These are phyloP conservation scores for Amblyteles armatorius DNA, from an alignment of 2,888 invertebrate genomes.

Conservation along the genomic window DNA sequence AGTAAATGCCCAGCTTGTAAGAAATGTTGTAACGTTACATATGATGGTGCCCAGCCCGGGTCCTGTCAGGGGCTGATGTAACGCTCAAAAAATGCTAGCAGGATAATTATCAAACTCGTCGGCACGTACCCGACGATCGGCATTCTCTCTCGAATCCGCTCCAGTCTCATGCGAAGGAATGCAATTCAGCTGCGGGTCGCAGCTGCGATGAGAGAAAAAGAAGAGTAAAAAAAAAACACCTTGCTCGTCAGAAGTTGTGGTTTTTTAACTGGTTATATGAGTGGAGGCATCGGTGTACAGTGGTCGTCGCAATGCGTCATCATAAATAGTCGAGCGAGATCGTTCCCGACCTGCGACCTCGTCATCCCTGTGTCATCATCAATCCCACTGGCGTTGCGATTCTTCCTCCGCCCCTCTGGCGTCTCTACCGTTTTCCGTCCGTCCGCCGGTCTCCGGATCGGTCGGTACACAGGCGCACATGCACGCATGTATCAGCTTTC, in stretches of 20 bases:
- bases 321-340: slow-evolving; percentile 77
- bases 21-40: no score
- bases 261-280: slow-evolving; percentile 40
- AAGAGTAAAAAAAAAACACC: neutral
- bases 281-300: slow-evolving; percentile 32
- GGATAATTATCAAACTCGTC: no score
- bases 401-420: slow-evolving; percentile 31
- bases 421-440: slow-evolving; percentile 50
- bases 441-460: slow-evolving; percentile 19
- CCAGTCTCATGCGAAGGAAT: neutral
- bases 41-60: no score
- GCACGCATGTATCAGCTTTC: slow-evolving; percentile 4
- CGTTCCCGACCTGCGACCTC: slow-evolving; percentile 63
- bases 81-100: no score
- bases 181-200: neutral
- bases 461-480: slow-evolving; percentile 9
- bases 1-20: no score
- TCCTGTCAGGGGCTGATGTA: no score
- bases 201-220: neutral
- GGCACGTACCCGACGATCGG: neutral
- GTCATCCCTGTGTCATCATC: slow-evolving; percentile 73
- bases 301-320: slow-evolving; percentile 79
- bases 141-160: neutral
- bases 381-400: slow-evolving; percentile 65
- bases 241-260: neutral